Base-by-base conservation (phyloP, 1,140 invertebrate genomes). In the Fragariocoptes setiger region DNA sequence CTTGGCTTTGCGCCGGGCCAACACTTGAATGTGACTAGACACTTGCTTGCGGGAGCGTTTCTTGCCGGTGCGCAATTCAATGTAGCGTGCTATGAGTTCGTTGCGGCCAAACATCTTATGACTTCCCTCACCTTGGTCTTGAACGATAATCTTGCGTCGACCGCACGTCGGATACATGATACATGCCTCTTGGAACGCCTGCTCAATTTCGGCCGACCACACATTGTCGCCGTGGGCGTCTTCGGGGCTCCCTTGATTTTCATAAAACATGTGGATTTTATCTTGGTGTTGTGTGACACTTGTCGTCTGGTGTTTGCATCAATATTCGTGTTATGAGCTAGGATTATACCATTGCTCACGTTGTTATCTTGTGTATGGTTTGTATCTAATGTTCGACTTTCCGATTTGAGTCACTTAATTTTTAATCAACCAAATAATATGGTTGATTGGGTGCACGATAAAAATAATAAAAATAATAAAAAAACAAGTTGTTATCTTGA, bases 71-170 rank as follows among this genome's bases (percentile, higher is more conserved):
- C 90, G 68, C 49, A 97, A 63, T 69, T 97, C 95, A 55, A 97
- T 99, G 63, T 97, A 97, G 51, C 90, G 69, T 46, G 90, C 90
- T 61, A 99, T 97, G 52, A 97, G 65, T 97, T 49, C 90, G 72
- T 54, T 88, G 83, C 82, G 66, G 95, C 88, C 90, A 67, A 97
- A 99, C 92, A 99, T 99, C 71, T 97, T 97, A n/a, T n/a, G 8
- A 8, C 25, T n/a, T 56, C 92, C 92, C 65, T 99, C 90, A n/a
- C n/a, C n/a, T n/a, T n/a, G n/a, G 61, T 97, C 92, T 45, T 85
- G 94, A 48, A 99, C 69, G 50, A 99, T 97, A 56, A 99, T 99
- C 68, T 99, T 99, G 54, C 92, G 67, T 51, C 92, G 62, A 42
- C 92, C 92, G 61, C 92, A 99, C 46, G 92, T 90, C 41, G 92